These are phyloP conservation scores for Pteropus alecto DNA, from an alignment of 2,113 vertebrate genomes.

Conservation along the genomic window DNA sequence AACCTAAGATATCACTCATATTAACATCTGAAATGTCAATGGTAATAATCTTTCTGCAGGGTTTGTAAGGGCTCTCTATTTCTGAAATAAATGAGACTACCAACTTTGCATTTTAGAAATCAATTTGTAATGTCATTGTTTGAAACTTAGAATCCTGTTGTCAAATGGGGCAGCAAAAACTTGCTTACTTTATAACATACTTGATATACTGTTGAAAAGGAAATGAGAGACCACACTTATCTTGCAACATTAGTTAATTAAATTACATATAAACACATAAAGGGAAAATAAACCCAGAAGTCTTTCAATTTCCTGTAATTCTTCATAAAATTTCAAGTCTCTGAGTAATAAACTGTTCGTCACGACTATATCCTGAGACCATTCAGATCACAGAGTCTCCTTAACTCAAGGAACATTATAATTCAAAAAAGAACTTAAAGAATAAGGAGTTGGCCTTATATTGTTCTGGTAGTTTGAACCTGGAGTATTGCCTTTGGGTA, in stretches of 20 bases:
- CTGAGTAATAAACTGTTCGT: not conserved
- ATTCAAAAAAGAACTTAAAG: not conserved
- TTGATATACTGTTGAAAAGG: not conserved
- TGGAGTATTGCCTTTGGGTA: not conserved
- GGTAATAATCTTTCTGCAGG: not conserved
- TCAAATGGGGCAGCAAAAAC: not conserved
- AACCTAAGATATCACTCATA: not conserved
- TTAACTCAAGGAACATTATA: not conserved
- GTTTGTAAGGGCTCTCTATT: not conserved
- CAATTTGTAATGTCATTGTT: not conserved
- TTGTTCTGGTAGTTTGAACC: not conserved
- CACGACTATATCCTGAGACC: not conserved
- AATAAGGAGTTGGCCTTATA: not conserved
- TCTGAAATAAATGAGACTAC: not conserved
- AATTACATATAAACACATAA: not conserved
- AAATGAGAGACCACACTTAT: not conserved
- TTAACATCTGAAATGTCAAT: not conserved
- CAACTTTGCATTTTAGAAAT: not conserved
- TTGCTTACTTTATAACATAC: not conserved
- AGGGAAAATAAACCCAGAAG: not conserved
- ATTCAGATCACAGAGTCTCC: not conserved
- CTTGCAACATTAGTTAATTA: not conserved
- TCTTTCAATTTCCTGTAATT: not conserved
- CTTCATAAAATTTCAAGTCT: not conserved
- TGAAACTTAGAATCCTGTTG: not conserved